Conservation (phyloP, 2,113 vertebrate genomes). For the Enhydra lutris region DNA sequence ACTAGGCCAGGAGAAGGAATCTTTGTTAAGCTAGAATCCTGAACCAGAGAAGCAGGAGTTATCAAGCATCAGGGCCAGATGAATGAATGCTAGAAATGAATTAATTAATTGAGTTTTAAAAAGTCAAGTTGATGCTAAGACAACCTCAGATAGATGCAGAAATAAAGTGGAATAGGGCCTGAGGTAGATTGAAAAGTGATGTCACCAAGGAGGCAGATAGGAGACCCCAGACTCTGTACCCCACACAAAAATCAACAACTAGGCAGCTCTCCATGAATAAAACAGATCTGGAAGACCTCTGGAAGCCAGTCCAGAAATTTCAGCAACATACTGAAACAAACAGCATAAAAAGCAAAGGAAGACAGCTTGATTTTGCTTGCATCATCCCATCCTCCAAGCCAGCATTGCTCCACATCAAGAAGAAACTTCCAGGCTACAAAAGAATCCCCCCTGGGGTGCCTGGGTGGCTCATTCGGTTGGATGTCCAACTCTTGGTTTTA, state of each 20-base stretch:
- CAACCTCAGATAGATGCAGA: background rate
- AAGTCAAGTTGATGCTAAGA: background rate
- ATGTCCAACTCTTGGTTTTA: background rate
- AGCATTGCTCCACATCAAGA: background rate
- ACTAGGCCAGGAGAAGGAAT: background rate
- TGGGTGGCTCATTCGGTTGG: background rate
- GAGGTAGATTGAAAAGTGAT: background rate
- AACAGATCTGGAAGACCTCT: background rate
- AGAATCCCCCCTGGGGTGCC: background rate
- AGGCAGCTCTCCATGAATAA: background rate
- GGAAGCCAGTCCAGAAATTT: background rate
- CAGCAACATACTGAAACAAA: background rate
- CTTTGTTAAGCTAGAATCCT: background rate
- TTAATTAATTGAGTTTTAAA: background rate
- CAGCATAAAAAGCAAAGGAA: background rate
- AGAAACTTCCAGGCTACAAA: background rate
- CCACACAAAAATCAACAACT: background rate
- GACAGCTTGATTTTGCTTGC: background rate
- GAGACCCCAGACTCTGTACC: background rate
- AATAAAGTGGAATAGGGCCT: background rate
- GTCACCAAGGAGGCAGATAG: background rate
- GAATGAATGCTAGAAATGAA: background rate
- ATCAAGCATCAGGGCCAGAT: background rate
- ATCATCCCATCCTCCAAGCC: no score
- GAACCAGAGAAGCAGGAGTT: background rate